Conservation (phyloP, 2,113 vertebrate species). For the Chaetorhynchus papuensis region DNA sequence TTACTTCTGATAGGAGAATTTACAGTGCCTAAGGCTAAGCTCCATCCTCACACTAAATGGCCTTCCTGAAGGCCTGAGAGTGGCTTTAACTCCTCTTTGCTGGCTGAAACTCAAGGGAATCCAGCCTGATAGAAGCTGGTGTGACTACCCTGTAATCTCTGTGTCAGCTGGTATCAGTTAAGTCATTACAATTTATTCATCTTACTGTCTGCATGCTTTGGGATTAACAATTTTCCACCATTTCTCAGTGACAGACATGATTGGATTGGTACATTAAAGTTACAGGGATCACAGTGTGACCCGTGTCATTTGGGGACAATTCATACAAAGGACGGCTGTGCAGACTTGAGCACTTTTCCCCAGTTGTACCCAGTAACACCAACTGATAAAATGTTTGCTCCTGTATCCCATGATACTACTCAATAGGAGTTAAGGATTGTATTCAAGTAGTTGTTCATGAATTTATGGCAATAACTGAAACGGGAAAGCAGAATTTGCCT, state of each 20-base stretch:
- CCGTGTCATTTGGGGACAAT: not conserved
- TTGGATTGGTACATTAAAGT: not conserved
- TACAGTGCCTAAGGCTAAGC: not conserved
- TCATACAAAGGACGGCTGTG: not conserved
- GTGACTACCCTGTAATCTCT: not conserved
- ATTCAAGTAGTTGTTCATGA: not conserved
- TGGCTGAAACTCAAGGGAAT: not conserved
- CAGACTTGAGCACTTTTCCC: not conserved
- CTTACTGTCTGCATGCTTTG: not conserved
- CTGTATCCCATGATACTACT: not conserved
- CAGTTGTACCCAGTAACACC: not conserved
- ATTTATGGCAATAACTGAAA: not conserved
- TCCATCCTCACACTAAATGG: not conserved
- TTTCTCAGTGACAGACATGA: not conserved
- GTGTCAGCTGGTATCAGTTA: not conserved
- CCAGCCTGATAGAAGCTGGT: not conserved
- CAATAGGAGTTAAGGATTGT: not conserved
- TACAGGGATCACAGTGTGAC: not conserved
- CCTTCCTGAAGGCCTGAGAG: not conserved
- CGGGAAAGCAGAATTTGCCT: not conserved
- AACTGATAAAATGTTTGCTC: not conserved
- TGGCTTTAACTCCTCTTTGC: not conserved
- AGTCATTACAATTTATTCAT: not conserved
- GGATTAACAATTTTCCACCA: not conserved
- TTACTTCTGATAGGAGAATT: not conserved